Percentiles rank a stretch among this genome's conserved stretches.
Evolutionary conservation across 1,140 invertebrate species (phyloP).

Genomic region (Ctenoplectra terminalis): DNA sequence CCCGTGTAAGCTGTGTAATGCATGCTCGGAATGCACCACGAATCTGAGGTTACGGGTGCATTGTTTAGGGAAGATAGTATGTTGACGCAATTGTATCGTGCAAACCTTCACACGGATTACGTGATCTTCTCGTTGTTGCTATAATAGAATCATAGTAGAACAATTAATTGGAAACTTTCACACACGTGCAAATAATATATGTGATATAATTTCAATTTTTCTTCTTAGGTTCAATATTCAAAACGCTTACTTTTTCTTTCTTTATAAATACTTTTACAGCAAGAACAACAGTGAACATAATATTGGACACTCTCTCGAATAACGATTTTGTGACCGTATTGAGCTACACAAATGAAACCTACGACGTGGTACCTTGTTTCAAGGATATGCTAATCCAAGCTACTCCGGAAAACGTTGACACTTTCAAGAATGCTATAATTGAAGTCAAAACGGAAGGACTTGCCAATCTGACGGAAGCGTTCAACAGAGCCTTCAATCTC

Average conservation of each 20-base stretch:
- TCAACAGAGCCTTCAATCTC: constrained; percentile 93
- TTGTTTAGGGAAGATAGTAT: constrained; percentile 7
- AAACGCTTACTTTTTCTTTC: background rate
- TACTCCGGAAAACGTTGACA: constrained; percentile 93
- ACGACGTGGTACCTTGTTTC: constrained; percentile 91
- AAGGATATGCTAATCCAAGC: constrained; percentile 93
- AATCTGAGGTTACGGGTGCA: constrained; percentile 31
- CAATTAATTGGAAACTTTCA: background rate
- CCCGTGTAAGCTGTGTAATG: constrained; percentile 26
- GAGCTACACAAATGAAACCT: constrained; percentile 87
- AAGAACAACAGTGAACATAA: constrained; percentile 90
- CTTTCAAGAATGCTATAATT: constrained; percentile 89
- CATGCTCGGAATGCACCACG: constrained; percentile 13
- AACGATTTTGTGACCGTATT: constrained; percentile 99
- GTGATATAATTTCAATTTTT: background rate
- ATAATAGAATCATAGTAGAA: background rate
- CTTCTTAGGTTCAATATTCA: background rate
- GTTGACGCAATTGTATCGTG: background rate
- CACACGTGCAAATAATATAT: too few species aligned
- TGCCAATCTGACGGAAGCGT: constrained; percentile 94
- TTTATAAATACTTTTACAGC: constrained; percentile 74
- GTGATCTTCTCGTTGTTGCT: background rate
- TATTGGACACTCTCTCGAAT: constrained; percentile 97
- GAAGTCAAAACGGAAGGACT: constrained; percentile 89
- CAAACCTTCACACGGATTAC: background rate